Evolutionary conservation across 2,113 vertebrate species (phyloP), one percentile per base, ranked within the genome.

Genomic region (Puffinus mauretanicus): DNA sequence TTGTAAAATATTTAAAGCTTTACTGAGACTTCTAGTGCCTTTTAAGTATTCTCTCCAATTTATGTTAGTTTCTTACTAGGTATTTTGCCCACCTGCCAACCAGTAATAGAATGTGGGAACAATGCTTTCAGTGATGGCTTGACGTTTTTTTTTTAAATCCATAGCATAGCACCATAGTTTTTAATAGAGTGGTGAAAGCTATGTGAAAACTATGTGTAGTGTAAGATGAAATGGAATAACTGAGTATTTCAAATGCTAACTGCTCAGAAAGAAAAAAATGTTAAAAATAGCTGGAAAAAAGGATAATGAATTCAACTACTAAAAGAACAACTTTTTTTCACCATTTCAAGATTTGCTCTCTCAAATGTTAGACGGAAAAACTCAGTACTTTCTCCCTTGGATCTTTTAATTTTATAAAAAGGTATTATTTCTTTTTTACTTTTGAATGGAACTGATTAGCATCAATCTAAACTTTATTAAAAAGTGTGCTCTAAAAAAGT

Each of bases 11-110:
- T 85, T 93, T 90, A 90, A 96, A 88, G 86, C 65, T 75, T 93
- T 81, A 61, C 76, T 86, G 75, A 83, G 76, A 54, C 18, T 88
- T 82, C 54, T 49, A 46, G 19, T 69, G 61, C 47, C 54, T 97
- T 97, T 97, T 40, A 94, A 92, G 40, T 89, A 78, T 91, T 85
- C 18, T 47, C 34, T 97, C 73, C 86, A 94, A 89, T 95, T 89
- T 89, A 27, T 82, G 15, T 95, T 82, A 69, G 13, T 62, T 95
- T 88, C 77, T 83, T 66, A 78, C 32, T n/a, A 36, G 32, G 67
- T 86, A 44, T 85, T 90, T 91, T 92, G 20, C 79, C 75, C 75
- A 66, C 78, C 81, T 95, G 75, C 84, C 52, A 91, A 51, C 40
- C 29, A 55, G 18, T 80, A 96, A 94, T 78, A 94, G 82, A 91